Conservation (phyloP, 2,113 vertebrate genomes). For the Oncorhynchus tshawytscha region DNA sequence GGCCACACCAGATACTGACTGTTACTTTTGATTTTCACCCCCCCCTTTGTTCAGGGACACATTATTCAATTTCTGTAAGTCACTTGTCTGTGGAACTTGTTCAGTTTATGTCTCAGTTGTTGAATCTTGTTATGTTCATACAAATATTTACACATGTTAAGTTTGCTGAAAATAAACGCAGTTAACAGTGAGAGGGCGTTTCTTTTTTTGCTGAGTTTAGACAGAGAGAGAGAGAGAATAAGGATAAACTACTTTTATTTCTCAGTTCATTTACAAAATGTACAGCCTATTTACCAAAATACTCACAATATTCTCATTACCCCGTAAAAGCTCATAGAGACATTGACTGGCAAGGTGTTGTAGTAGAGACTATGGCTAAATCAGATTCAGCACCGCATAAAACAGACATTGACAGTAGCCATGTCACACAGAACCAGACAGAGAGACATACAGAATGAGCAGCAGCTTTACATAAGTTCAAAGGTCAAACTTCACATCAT, state of each 20-base stretch:
- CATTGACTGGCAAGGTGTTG: conserved; percentile 13
- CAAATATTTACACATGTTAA: too few relatives aligned
- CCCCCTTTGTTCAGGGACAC: too few relatives aligned
- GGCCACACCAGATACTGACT: too few relatives aligned
- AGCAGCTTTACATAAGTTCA: neutral
- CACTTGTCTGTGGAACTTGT: too few relatives aligned
- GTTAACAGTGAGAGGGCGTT: too few relatives aligned
- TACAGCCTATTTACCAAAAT: conserved; percentile 54
- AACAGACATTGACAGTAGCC: conserved; percentile 18
- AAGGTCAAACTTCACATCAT: conserved; percentile 12
- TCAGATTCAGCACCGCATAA: conserved; percentile 22
- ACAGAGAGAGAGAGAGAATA: neutral
- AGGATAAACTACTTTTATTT: conserved; percentile 60
- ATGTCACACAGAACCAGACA: conserved; percentile 26
- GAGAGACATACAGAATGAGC: neutral
- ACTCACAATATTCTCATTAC: conserved; percentile 32
- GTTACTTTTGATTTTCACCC: too few relatives aligned
- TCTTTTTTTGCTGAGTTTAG: too few relatives aligned
- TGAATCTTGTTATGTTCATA: too few relatives aligned
- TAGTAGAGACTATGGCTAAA: conserved; percentile 16
- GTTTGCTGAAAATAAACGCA: too few relatives aligned
- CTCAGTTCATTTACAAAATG: conserved; percentile 64
- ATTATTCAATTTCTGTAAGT: too few relatives aligned
- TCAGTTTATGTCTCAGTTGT: too few relatives aligned
- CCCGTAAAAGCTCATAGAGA: conserved; percentile 23